Evolutionary conservation across 2,888 invertebrate species (phyloP), one percentile per base, ranked within the genome.

Genomic region (Sialis lutaria): DNA sequence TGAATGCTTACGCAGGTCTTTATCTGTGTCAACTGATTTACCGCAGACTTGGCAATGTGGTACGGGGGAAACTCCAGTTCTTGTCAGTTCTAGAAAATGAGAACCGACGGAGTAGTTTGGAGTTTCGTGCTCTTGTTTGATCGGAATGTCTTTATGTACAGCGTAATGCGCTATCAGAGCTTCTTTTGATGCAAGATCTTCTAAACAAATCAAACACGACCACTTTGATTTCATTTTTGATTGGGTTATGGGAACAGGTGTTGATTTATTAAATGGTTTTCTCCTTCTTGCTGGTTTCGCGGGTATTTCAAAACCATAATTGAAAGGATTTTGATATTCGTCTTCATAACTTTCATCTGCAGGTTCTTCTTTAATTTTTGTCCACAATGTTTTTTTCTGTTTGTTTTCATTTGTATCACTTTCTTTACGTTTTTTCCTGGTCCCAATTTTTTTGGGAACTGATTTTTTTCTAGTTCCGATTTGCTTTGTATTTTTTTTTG

Each of bases 1-100:
- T 42, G 62, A 55, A 53, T 65, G 65, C 46, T 64, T 63, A 48
- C 58, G 60, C 33, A 64, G 53, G 33, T 58, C 57, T 44, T 57
- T 58, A 12, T 55, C 49, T 1, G 60, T 56, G 47, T 58, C 57
- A 49, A 63, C 61, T 47, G 56, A 55, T 50, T 64, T 64, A 2
- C 59, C 59, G 50, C 65, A 65, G 34, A 64, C 54, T 34, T 65
- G 64, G 49, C 65, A 65, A 35, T 35, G 7, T 6, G 13, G 6
- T 6, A 7, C 13, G n/a, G 12, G 13, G 10, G 9, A 10, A 1
- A 32, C 12, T 10, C 34, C 34, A 4, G 22, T n/a, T 33, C 34
- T n/a, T 4, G 37, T 10, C 37, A 12, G 37, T 37, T 37, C 10
- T 12, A 37, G n/a, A 8, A 37, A 37, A 7, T 37, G 37, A 5